A percentile compares a stretch with the other conserved stretches of the same genome.
phyloP scores from a whole-genome alignment of 2,113 vertebrate species.

The Clupea harengus region DNA sequence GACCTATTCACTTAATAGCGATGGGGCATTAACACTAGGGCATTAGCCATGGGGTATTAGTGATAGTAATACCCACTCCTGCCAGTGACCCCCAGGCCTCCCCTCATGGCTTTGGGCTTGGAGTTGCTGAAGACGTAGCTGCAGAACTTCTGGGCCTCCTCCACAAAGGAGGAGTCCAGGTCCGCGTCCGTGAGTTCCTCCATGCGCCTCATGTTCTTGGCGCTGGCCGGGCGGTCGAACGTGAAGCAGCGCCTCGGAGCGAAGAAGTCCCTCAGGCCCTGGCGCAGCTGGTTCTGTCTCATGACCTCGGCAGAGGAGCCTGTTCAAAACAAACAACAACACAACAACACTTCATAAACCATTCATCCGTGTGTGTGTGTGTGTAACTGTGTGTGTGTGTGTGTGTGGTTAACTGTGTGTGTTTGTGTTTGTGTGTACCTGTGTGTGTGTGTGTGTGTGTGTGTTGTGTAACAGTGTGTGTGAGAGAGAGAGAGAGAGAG shows the following conservation, averaged over 20 bases:
- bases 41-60: not conserved
- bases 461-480: no score
- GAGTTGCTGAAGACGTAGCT: slow-evolving; percentile 31
- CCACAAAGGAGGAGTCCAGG: slow-evolving; percentile 41
- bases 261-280: slow-evolving; percentile 43
- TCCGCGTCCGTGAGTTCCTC: slow-evolving; percentile 22
- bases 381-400: not conserved
- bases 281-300: slow-evolving; percentile 16
- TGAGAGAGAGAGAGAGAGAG: no score
- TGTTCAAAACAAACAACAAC: not conserved
- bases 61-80: slow-evolving; percentile 33
- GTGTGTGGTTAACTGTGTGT: not conserved
- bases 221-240: slow-evolving; percentile 29
- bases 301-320: not conserved
- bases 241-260: slow-evolving; percentile 38
- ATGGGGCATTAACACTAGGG: not conserved
- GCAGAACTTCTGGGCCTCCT: slow-evolving; percentile 39
- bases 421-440: no score
- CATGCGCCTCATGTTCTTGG: slow-evolving; percentile 17
- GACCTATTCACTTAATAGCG: no score
- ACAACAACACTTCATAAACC: not conserved
- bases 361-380: not conserved
- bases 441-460: no score
- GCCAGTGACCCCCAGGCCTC: slow-evolving; percentile 36
- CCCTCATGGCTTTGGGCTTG: slow-evolving; percentile 41